Conservation (phyloP, 2,113 vertebrate genomes). For the Dissostichus mawsoni region DNA sequence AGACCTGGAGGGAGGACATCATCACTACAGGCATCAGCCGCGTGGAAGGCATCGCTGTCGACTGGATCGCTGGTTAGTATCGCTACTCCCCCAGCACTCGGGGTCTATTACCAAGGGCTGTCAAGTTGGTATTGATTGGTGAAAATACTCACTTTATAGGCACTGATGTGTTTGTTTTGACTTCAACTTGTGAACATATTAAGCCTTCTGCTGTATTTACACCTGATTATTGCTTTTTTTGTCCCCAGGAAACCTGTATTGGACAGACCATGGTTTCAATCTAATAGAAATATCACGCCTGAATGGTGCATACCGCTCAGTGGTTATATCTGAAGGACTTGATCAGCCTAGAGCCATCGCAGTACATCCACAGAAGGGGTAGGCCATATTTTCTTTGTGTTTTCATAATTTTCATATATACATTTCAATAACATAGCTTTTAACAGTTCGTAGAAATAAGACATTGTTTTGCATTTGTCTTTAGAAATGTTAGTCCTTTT, state of each 20-base stretch:
- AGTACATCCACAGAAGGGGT: conserved; percentile 94
- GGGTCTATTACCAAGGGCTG: conserved; percentile 3
- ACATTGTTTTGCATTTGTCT: conserved; percentile 17
- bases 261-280: conserved; percentile 98
- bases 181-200: conserved; percentile 1
- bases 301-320: conserved; percentile 94
- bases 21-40: conserved; percentile 95
- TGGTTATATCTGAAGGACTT: conserved; percentile 94
- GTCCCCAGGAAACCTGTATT: conserved; percentile 93
- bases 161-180: neutral
- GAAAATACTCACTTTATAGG: conserved; percentile 17
- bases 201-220: neutral
- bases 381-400: conserved; percentile 3
- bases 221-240: conserved; percentile 16
- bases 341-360: conserved; percentile 96
- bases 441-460: neutral
- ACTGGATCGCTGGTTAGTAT: conserved; percentile 96
- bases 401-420: neutral
- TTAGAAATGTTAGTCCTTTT: neutral
- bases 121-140: conserved; percentile 19
- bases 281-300: conserved; percentile 96
- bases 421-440: neutral
- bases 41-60: conserved; percentile 96
- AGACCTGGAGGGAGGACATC: conserved; percentile 98
- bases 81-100: neutral